Conservation (phyloP, 2,113 vertebrate genomes). For the Dolichotis patagonum region DNA sequence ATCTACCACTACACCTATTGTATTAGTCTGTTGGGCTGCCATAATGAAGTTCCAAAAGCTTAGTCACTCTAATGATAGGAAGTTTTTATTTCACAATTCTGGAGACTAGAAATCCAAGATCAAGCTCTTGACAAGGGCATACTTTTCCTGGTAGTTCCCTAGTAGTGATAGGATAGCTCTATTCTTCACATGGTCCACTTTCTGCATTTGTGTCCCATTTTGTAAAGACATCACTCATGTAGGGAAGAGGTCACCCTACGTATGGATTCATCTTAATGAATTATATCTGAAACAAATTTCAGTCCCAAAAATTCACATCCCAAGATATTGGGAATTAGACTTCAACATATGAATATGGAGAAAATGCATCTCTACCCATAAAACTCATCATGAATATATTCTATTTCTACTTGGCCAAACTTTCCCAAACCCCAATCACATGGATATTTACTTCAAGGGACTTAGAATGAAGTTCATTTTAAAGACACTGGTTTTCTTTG, state of each 20-base stretch:
- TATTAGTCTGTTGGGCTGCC: not conserved
- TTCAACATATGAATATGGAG: not conserved
- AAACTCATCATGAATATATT: not conserved
- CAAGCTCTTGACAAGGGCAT: not conserved
- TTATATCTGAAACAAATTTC: not conserved
- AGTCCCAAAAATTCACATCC: not conserved
- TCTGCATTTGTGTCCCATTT: not conserved
- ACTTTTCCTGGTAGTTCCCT: not conserved
- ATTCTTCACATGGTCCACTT: not conserved
- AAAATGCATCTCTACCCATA: not conserved
- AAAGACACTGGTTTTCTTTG: not conserved
- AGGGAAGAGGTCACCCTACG: not conserved
- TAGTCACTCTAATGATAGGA: not conserved
- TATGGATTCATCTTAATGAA: not conserved
- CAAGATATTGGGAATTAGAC: not conserved
- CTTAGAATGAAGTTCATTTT: not conserved
- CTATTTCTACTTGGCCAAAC: not conserved
- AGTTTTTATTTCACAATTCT: not conserved
- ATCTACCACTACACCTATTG: not conserved
- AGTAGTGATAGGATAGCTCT: not conserved
- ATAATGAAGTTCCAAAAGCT: not conserved
- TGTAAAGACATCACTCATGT: not conserved
- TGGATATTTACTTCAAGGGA: not conserved
- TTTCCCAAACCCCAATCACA: not conserved
- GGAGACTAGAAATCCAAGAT: not conserved